Conservation (phyloP, 1,140 invertebrate genomes). For the Drosophila micromelanica region DNA sequence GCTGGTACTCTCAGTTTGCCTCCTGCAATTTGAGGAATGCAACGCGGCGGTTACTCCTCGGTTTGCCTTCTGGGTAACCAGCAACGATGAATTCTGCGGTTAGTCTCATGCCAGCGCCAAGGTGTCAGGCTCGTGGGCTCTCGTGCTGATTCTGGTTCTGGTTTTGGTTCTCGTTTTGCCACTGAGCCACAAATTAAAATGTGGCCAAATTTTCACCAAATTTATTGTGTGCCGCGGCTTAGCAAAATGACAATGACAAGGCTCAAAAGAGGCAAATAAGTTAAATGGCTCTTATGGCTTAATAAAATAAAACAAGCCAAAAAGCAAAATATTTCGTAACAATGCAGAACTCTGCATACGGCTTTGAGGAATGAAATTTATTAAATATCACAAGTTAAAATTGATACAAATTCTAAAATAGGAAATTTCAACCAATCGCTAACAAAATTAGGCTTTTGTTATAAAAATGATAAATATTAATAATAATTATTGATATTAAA, state of each 20-base stretch:
- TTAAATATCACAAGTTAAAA: no score
- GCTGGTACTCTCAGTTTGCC: constrained; percentile 62
- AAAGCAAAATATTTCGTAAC: not conserved
- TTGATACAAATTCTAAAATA: no score
- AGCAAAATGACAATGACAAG: constrained; percentile 44
- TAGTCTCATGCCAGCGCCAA: constrained; percentile 35
- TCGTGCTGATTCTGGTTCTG: not conserved
- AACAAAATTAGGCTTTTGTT: no score
- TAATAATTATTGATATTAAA: no score
- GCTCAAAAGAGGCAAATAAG: constrained; percentile 66
- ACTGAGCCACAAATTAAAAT: constrained; percentile 77
- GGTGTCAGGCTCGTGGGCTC: constrained; percentile 52
- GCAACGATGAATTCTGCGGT: constrained; percentile 75
- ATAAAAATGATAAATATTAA: no score
- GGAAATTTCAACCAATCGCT: no score
- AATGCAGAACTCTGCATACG: not conserved
- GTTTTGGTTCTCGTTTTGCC: constrained; percentile 23
- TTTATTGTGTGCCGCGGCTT: constrained; percentile 74
- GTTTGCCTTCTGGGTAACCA: constrained; percentile 33
- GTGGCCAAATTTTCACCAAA: constrained; percentile 72
- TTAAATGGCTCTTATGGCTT: constrained; percentile 68
- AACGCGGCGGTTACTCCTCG: constrained; percentile 27
- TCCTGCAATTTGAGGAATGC: constrained; percentile 52
- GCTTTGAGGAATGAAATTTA: not conserved
- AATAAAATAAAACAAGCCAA: constrained; percentile 26